phyloP scores from a whole-genome alignment of 2,888 invertebrate genomes.

The Sinotaia quadrata region DNA sequence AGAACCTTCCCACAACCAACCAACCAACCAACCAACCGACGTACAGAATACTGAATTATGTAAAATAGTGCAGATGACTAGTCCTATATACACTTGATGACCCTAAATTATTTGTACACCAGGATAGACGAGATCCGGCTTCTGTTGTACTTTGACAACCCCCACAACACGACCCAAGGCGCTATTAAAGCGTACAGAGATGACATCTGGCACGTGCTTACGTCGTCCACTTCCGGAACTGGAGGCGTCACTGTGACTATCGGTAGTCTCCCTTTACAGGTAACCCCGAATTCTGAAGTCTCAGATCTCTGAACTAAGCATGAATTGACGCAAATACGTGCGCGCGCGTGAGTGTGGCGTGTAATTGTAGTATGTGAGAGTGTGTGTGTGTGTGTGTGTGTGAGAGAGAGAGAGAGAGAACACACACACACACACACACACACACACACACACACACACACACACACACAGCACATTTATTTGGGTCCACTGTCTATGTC shows the following conservation, averaged over 20 bases:
- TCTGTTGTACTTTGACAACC: conserved; percentile 53
- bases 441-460: background rate
- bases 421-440: background rate
- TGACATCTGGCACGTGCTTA: conserved; percentile 52
- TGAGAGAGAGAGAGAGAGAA: background rate
- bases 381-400: background rate
- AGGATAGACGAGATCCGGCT: conserved; percentile 53
- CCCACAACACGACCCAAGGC: conserved; percentile 24
- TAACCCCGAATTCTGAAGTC: too few species aligned
- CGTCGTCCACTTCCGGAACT: conserved; percentile 42
- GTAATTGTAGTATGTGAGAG: background rate
- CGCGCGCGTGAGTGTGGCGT: background rate
- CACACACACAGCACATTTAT: background rate
- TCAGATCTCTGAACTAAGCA: too few species aligned
- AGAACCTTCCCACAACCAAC: too few species aligned
- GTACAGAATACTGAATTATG: too few species aligned
- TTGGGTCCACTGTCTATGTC: too few species aligned
- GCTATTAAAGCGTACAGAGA: conserved; percentile 34
- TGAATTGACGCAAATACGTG: too few species aligned
- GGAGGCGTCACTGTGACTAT: conserved; percentile 5
- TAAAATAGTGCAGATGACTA: too few species aligned
- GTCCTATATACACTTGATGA: too few species aligned
- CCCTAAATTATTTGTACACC: too few species aligned
- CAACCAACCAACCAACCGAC: too few species aligned
- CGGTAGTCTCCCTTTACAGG: background rate